These are phyloP conservation scores for Drosophila pseudotakahashii DNA, from an alignment of 2,888 invertebrate species.

Conservation along the genomic window DNA sequence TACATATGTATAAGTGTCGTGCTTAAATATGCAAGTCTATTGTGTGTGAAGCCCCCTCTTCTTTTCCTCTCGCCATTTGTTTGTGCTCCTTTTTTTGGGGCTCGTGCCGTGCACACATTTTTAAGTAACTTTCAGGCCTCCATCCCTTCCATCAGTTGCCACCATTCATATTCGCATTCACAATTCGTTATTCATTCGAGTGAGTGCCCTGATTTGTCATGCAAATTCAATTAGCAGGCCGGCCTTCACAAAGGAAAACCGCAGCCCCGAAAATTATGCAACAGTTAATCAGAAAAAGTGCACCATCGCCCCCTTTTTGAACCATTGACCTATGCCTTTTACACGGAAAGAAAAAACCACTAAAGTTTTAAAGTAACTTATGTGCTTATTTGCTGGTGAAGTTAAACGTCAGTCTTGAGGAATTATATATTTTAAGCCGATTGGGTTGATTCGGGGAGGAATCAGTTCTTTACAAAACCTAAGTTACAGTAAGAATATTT, in stretches of 20 bases:
- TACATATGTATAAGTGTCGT: slow-evolving; percentile 19
- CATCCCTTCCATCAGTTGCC: background rate
- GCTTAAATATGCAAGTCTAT: slow-evolving; percentile 56
- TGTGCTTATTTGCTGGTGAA: too few species aligned
- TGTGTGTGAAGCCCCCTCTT: slow-evolving; percentile 11
- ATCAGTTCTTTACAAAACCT: too few species aligned
- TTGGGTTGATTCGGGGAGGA: too few species aligned
- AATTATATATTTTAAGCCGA: too few species aligned
- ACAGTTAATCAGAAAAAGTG: slow-evolving; percentile 57
- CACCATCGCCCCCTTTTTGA: background rate
- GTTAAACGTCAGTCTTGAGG: too few species aligned
- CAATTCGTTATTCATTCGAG: slow-evolving; percentile 31
- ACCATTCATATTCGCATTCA: slow-evolving; percentile 11
- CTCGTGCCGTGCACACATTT: slow-evolving; percentile 22
- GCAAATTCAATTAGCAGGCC: slow-evolving; percentile 52
- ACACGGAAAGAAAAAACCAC: background rate
- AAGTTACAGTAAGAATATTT: too few species aligned
- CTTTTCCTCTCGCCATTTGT: background rate
- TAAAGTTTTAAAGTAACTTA: too few species aligned
- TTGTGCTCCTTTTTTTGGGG: slow-evolving; percentile 5
- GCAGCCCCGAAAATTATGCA: slow-evolving; percentile 54
- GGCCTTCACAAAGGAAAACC: slow-evolving; percentile 35
- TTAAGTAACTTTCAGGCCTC: slow-evolving; percentile 44
- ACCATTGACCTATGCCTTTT: background rate
- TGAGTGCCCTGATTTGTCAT: slow-evolving; percentile 52